Evolutionary conservation across 2,113 vertebrate genomes (phyloP).

Genomic region (Paratilapia polleni): DNA sequence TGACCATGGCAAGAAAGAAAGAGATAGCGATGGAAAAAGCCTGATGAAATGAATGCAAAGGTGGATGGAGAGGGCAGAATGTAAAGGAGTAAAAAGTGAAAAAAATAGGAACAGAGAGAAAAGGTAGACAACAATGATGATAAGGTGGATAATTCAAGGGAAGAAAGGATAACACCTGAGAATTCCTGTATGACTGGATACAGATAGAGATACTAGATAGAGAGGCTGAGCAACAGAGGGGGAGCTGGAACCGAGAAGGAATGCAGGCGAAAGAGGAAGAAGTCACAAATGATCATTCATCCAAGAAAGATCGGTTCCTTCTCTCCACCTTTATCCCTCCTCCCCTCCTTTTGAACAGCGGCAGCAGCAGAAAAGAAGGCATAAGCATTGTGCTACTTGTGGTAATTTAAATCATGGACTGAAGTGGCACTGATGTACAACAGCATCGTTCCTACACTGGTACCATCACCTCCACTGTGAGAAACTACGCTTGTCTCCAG

Average conservation of each 20-base stretch:
- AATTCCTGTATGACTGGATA: too few relatives aligned
- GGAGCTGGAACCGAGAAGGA: not conserved
- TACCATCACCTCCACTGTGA: not conserved
- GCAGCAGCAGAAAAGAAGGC: not conserved
- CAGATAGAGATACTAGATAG: too few relatives aligned
- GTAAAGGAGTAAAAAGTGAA: not conserved
- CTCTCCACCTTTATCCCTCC: not conserved
- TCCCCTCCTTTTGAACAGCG: constrained; percentile 18
- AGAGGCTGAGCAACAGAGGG: not conserved
- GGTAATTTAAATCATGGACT: too few relatives aligned
- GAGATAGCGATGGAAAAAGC: constrained; percentile 17
- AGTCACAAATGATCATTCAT: constrained; percentile 21
- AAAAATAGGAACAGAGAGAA: not conserved
- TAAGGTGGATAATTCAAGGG: constrained; percentile 5
- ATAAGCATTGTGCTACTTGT: not conserved
- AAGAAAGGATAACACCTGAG: not conserved
- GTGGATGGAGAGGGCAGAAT: constrained; percentile 14
- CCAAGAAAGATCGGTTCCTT: constrained; percentile 51
- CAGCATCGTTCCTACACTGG: not conserved
- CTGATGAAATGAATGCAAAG: not conserved
- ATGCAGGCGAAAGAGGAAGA: not conserved
- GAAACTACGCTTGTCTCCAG: not conserved
- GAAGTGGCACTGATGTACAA: not conserved
- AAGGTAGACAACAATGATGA: too few relatives aligned
- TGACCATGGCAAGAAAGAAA: constrained; percentile 5